Evolutionary conservation across 1,140 invertebrate species (phyloP).

Genomic region (Temnothorax longispinosus): DNA sequence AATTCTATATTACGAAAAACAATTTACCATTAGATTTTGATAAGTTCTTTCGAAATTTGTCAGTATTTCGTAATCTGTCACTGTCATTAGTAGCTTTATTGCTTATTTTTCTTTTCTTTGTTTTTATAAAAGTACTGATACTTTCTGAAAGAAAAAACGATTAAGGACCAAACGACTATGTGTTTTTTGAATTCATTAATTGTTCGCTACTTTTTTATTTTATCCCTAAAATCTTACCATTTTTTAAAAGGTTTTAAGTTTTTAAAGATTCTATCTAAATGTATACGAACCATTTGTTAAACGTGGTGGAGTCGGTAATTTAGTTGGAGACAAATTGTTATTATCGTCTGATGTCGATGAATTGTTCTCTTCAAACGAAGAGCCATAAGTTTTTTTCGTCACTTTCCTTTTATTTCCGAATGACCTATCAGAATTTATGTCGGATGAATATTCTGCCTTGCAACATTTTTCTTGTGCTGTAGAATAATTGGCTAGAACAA

Average conservation of each 20-base stretch:
- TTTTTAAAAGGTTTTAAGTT: background rate
- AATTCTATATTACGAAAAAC: background rate
- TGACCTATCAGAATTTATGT: background rate
- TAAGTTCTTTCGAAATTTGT: background rate
- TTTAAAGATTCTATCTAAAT: background rate
- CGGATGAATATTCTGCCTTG: background rate
- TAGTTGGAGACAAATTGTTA: background rate
- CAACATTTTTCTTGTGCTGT: background rate
- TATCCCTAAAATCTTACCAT: background rate
- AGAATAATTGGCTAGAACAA: background rate
- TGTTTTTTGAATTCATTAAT: background rate
- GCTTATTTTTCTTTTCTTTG: background rate
- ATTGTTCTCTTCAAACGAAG: background rate
- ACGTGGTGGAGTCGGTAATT: slow-evolving; percentile 1
- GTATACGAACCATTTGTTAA: background rate
- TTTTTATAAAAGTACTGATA: background rate
- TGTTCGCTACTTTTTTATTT: background rate
- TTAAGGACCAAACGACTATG: background rate
- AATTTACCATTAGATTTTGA: background rate
- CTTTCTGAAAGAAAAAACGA: background rate
- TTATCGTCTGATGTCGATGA: background rate
- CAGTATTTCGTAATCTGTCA: background rate
- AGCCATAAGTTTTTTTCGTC: background rate
- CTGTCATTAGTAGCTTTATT: background rate
- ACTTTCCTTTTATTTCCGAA: background rate